Conservation (phyloP, 2,797 vertebrate species). For the Micrastur ruficollis region DNA sequence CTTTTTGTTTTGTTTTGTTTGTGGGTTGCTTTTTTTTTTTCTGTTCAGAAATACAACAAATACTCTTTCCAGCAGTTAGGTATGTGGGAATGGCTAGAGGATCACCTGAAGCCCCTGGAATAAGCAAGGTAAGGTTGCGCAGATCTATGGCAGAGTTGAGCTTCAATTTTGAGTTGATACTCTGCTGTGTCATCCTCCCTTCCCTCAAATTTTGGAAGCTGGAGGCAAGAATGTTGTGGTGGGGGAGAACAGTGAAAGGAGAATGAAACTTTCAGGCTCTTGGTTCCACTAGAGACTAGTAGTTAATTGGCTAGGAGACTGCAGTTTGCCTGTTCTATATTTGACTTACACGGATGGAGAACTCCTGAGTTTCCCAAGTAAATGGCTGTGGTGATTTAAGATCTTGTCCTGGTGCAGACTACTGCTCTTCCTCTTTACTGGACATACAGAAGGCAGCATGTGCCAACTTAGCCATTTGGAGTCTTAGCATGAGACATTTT, state of each 20-base stretch:
- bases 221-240: background rate
- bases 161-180: rapidly evolving
- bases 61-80: background rate
- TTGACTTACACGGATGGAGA: rapidly evolving
- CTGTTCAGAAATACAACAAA: background rate
- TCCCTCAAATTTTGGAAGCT: background rate
- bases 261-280: background rate
- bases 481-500: rapidly evolving
- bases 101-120: background rate
- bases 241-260: background rate
- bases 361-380: background rate
- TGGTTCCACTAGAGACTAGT: background rate
- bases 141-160: background rate
- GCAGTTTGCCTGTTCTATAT: rapidly evolving
- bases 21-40: too few species aligned
- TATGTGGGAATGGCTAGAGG: background rate
- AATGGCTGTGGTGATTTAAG: background rate
- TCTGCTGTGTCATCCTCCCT: background rate
- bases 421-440: background rate
- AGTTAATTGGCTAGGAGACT: background rate
- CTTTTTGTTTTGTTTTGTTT: too few species aligned
- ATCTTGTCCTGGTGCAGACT: background rate
- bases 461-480: background rate
- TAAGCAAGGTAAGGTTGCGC: background rate
- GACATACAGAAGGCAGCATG: background rate